phyloP scores from a whole-genome alignment of 2,113 vertebrate genomes.

The Eleginops maclovinus region DNA sequence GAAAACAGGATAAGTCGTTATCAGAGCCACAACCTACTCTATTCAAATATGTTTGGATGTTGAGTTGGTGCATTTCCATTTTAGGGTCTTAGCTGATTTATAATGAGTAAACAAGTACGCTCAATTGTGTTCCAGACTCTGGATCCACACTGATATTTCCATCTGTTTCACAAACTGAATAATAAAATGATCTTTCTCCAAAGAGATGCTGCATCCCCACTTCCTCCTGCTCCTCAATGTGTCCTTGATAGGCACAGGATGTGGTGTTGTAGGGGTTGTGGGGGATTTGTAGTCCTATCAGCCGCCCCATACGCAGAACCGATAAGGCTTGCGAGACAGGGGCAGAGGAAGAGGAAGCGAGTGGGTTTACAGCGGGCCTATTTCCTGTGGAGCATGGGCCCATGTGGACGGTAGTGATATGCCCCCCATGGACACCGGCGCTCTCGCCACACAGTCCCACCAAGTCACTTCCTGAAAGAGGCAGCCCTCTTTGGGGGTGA shows the following conservation, averaged over 20 bases:
- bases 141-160: not conserved
- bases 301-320: conserved; percentile 59
- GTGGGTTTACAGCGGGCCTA: conserved; percentile 65
- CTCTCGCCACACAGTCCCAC: conserved; percentile 55
- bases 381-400: conserved; percentile 76
- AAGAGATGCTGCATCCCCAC: conserved; percentile 11
- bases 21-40: conserved; percentile 48
- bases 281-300: conserved; percentile 82
- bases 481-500: conserved; percentile 69
- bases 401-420: conserved; percentile 85
- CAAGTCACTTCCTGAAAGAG: conserved; percentile 75
- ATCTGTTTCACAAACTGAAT: conserved; percentile 2
- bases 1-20: conserved; percentile 59
- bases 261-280: conserved; percentile 62
- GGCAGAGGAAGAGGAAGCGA: conserved; percentile 79
- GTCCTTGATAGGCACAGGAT: conserved; percentile 76
- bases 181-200: conserved; percentile 2
- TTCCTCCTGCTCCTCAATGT: conserved; percentile 59
- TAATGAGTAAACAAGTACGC: conserved; percentile 26
- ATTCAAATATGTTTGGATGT: conserved; percentile 3
- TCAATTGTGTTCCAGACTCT: conserved; percentile 8
- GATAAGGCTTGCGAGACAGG: conserved; percentile 76
- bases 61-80: conserved; percentile 48
- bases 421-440: conserved; percentile 66
- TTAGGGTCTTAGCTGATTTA: conserved; percentile 35